Conservation (phyloP, 2,888 invertebrate genomes). For the Sinodicranocentrus sp. region DNA sequence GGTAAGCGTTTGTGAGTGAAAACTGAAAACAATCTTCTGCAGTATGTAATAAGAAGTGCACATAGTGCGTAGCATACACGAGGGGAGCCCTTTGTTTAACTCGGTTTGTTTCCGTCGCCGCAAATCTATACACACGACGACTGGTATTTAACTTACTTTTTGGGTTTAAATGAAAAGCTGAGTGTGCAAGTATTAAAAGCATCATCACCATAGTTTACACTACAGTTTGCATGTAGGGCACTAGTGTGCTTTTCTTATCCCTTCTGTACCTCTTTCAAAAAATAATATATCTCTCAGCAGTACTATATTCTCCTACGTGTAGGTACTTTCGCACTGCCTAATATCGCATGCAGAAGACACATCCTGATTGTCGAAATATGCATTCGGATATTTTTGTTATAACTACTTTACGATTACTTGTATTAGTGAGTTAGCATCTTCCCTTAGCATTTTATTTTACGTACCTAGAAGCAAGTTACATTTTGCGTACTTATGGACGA, state of each 20-base stretch:
- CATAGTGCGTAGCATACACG: neutral
- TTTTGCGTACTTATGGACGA: neutral
- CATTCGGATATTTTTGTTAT: constrained; percentile 34
- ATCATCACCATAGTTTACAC: constrained; percentile 51
- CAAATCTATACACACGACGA: constrained; percentile 13
- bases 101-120: neutral
- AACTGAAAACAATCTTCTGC: constrained; percentile 14
- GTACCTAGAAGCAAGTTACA: constrained; percentile 12
- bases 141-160: constrained; percentile 14
- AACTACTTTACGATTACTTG: constrained; percentile 32
- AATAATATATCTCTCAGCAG: neutral
- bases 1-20: constrained; percentile 13
- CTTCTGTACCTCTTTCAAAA: constrained; percentile 7
- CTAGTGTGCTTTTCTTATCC: constrained; percentile 44
- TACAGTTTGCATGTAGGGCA: constrained; percentile 67
- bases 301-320: neutral
- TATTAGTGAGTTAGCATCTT: constrained; percentile 1
- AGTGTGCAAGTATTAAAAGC: neutral
- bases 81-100: constrained; percentile 34
- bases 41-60: neutral
- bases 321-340: too few relatives aligned
- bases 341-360: constrained; percentile 23
- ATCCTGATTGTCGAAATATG: constrained; percentile 48
- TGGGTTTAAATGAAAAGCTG: constrained; percentile 22
- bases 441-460: neutral